Conservation (phyloP, 2,888 invertebrate genomes). For the Agrotis ipsilon region DNA sequence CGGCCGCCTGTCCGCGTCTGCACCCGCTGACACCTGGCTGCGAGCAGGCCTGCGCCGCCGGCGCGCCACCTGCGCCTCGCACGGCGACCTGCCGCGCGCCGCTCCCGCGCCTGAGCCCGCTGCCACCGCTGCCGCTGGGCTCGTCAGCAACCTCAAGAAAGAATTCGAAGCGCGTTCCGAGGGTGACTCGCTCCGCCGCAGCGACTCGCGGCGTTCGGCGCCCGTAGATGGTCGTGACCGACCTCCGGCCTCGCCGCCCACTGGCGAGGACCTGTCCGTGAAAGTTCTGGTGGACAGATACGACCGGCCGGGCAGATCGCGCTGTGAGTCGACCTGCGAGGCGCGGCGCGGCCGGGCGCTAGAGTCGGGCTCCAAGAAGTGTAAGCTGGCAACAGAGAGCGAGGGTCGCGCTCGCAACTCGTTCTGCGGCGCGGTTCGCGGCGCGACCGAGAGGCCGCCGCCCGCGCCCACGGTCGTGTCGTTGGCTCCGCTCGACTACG, state of each 20-base stretch:
- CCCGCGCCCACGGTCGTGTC: conserved; percentile 83
- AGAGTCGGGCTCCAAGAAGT: conserved; percentile 64
- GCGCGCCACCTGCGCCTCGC: conserved; percentile 82
- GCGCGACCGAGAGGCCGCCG: conserved; percentile 80
- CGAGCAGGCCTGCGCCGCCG: conserved; percentile 84
- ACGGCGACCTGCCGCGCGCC: conserved; percentile 84
- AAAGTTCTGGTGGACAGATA: conserved; percentile 95
- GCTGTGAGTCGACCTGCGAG: conserved; percentile 74
- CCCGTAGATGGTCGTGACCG: conserved; percentile 67
- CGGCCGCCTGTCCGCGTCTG: conserved; percentile 87
- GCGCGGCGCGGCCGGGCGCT: conserved; percentile 61
- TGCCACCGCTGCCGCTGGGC: conserved; percentile 90
- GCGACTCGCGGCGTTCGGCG: conserved; percentile 67
- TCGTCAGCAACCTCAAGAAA: conserved; percentile 96
- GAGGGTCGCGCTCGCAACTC: conserved; percentile 71
- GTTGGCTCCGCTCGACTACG: conserved; percentile 86
- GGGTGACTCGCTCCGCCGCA: conserved; percentile 70
- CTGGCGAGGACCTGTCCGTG: conserved; percentile 93
- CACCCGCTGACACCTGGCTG: conserved; percentile 91
- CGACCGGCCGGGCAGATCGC: conserved; percentile 85
- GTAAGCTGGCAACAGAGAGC: conserved; percentile 64
- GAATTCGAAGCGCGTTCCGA: conserved; percentile 95
- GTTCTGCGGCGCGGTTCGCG: conserved; percentile 72
- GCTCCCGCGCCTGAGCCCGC: conserved; percentile 68
- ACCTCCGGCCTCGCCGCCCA: conserved; percentile 93